phyloP scores from a whole-genome alignment of 2,113 vertebrate species.

The Dromas ardeola region DNA sequence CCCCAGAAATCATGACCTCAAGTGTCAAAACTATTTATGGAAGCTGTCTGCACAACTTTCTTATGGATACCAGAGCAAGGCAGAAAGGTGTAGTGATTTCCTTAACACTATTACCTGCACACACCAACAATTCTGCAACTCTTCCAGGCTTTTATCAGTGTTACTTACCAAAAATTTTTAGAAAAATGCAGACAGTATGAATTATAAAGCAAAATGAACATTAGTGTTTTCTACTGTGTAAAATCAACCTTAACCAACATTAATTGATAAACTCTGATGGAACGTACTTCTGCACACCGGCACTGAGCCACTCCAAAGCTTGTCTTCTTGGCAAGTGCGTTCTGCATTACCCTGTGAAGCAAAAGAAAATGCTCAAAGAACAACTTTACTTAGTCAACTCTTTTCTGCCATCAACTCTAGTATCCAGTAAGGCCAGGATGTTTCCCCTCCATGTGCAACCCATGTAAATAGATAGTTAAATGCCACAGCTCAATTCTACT shows the following conservation, averaged over 20 bases:
- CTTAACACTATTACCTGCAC: neutral
- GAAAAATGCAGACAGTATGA: neutral
- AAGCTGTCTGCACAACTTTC: neutral
- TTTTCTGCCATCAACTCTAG: neutral
- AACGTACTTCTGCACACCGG: constrained; percentile 88
- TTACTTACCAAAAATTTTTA: neutral
- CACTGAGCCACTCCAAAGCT: constrained; percentile 84
- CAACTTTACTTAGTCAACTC: neutral
- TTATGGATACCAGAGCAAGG: neutral
- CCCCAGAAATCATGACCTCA: neutral
- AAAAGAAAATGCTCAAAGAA: neutral
- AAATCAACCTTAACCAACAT: neutral
- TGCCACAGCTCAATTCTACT: neutral
- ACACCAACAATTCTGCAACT: neutral
- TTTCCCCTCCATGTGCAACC: neutral
- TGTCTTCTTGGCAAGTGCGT: constrained; percentile 84
- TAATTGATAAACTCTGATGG: neutral
- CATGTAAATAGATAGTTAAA: neutral
- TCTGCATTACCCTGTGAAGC: constrained; percentile 81
- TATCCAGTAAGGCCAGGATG: neutral
- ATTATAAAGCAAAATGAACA: neutral
- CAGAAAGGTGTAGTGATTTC: neutral
- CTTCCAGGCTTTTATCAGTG: neutral
- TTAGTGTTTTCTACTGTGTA: neutral
- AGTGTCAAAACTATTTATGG: neutral